Percentiles rank a stretch among this genome's conserved stretches.
Evolutionary conservation across 2,888 invertebrate species (phyloP).

Genomic region (Rhogogaster chlorosoma): DNA sequence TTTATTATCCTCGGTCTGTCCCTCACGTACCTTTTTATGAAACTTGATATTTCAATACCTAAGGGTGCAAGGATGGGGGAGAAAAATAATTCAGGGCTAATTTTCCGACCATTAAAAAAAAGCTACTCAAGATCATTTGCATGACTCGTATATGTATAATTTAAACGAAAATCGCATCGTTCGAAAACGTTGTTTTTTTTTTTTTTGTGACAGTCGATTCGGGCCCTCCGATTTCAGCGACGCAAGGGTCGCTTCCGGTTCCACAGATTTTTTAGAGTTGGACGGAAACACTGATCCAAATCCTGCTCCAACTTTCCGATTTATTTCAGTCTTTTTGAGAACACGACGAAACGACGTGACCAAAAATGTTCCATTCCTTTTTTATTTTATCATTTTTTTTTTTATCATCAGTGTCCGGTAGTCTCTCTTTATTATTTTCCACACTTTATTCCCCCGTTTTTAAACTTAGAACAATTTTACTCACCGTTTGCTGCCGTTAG

Average conservation of each 20-base stretch:
- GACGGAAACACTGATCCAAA: background rate
- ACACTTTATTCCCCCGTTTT: background rate
- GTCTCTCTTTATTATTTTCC: background rate
- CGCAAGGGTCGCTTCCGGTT: background rate
- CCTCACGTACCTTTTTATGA: background rate
- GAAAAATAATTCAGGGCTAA: background rate
- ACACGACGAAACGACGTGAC: background rate
- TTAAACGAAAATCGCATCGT: slow-evolving; percentile 34
- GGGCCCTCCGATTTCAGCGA: background rate
- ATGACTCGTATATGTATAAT: background rate
- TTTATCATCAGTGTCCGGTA: too few relatives aligned
- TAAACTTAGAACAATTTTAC: slow-evolving; percentile 18
- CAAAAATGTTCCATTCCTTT: background rate
- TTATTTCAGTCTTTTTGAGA: background rate
- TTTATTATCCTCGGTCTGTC: slow-evolving; percentile 31
- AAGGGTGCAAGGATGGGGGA: background rate
- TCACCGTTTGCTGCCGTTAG: slow-evolving; percentile 75
- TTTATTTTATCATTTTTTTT: background rate
- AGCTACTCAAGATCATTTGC: too few relatives aligned
- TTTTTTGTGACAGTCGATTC: background rate
- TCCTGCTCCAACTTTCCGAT: background rate
- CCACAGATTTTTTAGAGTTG: background rate
- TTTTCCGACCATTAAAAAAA: background rate
- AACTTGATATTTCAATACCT: slow-evolving; percentile 20
- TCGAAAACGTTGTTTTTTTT: background rate